A percentile compares a stretch with the other conserved stretches of the same genome.
Conservation (phyloP, 2,888 invertebrate genomes). For the Melinaea marsaeus region DNA sequence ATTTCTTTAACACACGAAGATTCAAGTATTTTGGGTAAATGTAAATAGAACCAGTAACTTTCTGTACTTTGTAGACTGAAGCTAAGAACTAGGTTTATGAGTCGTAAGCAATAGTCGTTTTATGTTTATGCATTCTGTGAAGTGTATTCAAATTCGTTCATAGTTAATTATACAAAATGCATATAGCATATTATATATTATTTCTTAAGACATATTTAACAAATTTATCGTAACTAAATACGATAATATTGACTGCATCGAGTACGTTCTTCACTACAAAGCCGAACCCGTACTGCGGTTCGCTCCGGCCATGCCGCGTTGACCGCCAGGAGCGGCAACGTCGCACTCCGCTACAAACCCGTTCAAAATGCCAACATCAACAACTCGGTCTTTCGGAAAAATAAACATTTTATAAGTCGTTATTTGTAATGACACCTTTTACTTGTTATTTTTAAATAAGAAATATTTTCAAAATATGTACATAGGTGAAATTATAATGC, state of each 20-base stretch:
- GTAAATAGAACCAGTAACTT: too few relatives aligned
- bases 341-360: constrained; percentile 26
- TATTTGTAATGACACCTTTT: not conserved
- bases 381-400: constrained; percentile 16
- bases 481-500: too few relatives aligned
- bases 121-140: not conserved
- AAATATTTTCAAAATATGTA: not conserved
- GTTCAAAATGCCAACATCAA: constrained; percentile 18
- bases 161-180: not conserved
- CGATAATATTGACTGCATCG: constrained; percentile 1
- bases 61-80: too few relatives aligned
- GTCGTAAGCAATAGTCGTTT: not conserved
- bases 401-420: constrained; percentile 11
- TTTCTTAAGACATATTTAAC: too few relatives aligned
- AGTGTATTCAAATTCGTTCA: not conserved
- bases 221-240: constrained; percentile 1
- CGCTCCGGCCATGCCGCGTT: constrained; percentile 10
- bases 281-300: constrained; percentile 12
- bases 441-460: not conserved
- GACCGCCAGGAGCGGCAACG: constrained; percentile 33
- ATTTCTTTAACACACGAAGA: too few relatives aligned
- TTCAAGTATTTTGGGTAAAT: too few relatives aligned
- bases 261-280: constrained; percentile 7
- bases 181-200: not conserved
- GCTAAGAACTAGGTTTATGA: constrained; percentile 2